phyloP scores from a whole-genome alignment of 2,113 vertebrate species.

The Micromys minutus region DNA sequence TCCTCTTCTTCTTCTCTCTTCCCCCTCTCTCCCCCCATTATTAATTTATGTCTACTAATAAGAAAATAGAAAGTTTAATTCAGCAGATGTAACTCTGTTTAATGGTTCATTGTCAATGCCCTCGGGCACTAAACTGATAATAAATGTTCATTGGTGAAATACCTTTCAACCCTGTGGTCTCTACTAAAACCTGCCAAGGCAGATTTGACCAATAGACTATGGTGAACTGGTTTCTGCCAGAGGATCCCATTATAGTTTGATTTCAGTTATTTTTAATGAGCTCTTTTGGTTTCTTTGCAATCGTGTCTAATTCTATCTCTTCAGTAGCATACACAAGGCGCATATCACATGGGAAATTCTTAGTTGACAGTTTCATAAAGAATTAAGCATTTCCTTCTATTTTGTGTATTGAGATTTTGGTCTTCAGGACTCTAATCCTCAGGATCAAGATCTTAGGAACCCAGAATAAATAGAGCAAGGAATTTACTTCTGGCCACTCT shows the following conservation, averaged over 20 bases:
- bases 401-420: neutral
- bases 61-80: constrained; percentile 19
- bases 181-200: neutral
- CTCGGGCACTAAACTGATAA: neutral
- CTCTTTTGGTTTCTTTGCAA: constrained; percentile 9
- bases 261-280: neutral
- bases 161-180: neutral
- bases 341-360: neutral
- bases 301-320: neutral
- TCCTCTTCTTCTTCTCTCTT: too few species aligned
- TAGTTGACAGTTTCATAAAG: neutral
- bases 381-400: neutral
- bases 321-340: neutral
- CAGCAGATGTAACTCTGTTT: neutral
- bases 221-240: neutral
- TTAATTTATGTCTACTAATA: neutral
- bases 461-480: neutral
- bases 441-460: neutral
- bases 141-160: neutral
- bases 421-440: neutral
- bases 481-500: neutral
- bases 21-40: neutral
- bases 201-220: neutral
- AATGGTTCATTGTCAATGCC: neutral
- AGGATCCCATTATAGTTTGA: neutral